These are phyloP conservation scores for Leptinotarsa tumamoca DNA, from an alignment of 2,888 invertebrate species.

Conservation along the genomic window DNA sequence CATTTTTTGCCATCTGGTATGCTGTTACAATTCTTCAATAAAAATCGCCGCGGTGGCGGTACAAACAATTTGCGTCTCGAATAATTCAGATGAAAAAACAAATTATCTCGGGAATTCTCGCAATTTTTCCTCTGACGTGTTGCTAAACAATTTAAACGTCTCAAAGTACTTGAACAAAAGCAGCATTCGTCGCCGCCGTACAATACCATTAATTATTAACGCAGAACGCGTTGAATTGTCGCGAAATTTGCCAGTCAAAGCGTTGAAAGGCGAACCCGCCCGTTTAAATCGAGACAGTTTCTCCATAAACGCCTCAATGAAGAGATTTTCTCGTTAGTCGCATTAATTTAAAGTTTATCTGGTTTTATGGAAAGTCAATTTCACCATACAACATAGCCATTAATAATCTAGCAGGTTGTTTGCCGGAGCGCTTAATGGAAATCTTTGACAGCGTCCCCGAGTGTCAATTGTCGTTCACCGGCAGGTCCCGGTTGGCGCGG, in stretches of 20 bases:
- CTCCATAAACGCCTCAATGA: slow-evolving; percentile 37
- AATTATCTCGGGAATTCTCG: slow-evolving; percentile 7
- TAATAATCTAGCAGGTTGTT: slow-evolving; percentile 61
- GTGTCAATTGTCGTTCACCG: slow-evolving; percentile 57
- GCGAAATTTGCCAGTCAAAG: slow-evolving; percentile 39
- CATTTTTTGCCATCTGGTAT: no score
- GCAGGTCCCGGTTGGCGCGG: slow-evolving; percentile 17
- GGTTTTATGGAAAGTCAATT: slow-evolving; percentile 59
- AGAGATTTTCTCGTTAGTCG: slow-evolving; percentile 45
- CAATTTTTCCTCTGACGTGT: slow-evolving; percentile 15
- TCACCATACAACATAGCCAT: slow-evolving; percentile 59
- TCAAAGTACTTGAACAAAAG: slow-evolving; percentile 36
- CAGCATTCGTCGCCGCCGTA: slow-evolving; percentile 35
- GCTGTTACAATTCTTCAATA: no score
- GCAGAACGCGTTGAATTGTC: slow-evolving; percentile 34
- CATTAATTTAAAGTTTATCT: slow-evolving; percentile 53
- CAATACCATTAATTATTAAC: slow-evolving; percentile 42
- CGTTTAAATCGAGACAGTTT: slow-evolving; percentile 31
- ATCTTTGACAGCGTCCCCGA: slow-evolving; percentile 59
- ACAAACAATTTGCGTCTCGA: not conserved
- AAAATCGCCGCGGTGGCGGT: no score
- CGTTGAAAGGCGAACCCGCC: slow-evolving; percentile 28
- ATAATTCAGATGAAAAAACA: slow-evolving; percentile 4
- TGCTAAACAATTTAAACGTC: slow-evolving; percentile 28
- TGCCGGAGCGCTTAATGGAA: slow-evolving; percentile 61